Base-by-base conservation (phyloP, 2,113 vertebrate genomes). In the Bos taurus region DNA sequence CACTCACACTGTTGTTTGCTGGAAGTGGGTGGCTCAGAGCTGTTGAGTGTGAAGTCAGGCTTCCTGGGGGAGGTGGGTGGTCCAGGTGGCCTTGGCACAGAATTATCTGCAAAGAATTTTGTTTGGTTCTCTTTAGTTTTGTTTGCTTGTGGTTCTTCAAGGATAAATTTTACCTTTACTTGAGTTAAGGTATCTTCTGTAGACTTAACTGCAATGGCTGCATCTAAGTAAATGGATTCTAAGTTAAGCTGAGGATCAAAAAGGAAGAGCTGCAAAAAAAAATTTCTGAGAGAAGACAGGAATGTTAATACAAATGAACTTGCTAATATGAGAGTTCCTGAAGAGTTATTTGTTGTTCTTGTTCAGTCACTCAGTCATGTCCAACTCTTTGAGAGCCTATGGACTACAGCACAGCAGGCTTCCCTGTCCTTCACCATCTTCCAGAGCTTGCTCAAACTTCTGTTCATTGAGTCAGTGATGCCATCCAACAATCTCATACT, bases 61-160 rank as follows among this genome's bases (percentile, higher is more conserved):
- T 86, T 86, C 87, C 17, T 54, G 28, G 43, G 25, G 25, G 43
- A 78, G n/a, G 17, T 52, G 9, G 59, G 3, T 64, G 6, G 48
- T 71, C 26, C 86, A 54, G 11, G 86, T 46, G 28, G 21, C 23
- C 43, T 71, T 90, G 74, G 14, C 6, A 60, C 56, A 62, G 28
- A 62, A 71, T 56, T 28, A 60, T 77, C 46, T 25, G 33, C 48
- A 43, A 4, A 90, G n/a, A 88, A 67, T 74, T 77, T 16, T 62
- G 14, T 95, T 91, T 88, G 43, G 36, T 91, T 95, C 12, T 77
- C 23, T 77, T 40, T 77, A 26, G 77, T 71, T 64, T 13, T 60
- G 10, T 95, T 88, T 91, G 43, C 46, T 91, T 95, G 74, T 92
- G 21, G 16, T 94, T 94, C 62, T 95, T 89, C 28, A 57, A 77